A percentile compares a stretch with the other conserved stretches of the same genome.
phyloP scores from a whole-genome alignment of 1,140 invertebrate species.

The Muscidifurax raptorellus region DNA sequence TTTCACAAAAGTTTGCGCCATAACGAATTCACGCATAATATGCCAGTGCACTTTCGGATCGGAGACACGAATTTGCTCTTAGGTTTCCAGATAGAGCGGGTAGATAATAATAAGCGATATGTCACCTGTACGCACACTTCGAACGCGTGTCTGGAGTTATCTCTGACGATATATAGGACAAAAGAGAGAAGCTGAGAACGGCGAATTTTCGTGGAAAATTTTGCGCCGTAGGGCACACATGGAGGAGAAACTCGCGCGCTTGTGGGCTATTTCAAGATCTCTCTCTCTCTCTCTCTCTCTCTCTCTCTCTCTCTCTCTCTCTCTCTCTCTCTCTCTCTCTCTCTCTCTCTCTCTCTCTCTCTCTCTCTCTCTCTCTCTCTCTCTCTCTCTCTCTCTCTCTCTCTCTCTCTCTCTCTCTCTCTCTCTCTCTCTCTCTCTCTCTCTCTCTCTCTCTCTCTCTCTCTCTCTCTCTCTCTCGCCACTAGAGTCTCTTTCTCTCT shows the following conservation, averaged over 20 bases:
- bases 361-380: constrained; percentile 41
- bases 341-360: constrained; percentile 45
- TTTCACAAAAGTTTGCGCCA: not conserved
- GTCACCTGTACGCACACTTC: too few relatives aligned
- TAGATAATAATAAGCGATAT: not conserved
- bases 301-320: constrained; percentile 51
- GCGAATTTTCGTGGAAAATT: constrained; percentile 47
- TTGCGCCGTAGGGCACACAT: not conserved
- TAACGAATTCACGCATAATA: not conserved
- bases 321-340: constrained; percentile 50
- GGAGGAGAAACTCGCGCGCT: constrained; percentile 8
- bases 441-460: constrained; percentile 52
- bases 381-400: constrained; percentile 50
- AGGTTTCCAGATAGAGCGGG: not conserved
- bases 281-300: constrained; percentile 49
- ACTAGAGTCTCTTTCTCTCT: constrained; percentile 48
- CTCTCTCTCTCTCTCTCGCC: constrained; percentile 51
- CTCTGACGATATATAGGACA: too few relatives aligned
- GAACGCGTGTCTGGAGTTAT: too few relatives aligned
- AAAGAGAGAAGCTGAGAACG: not conserved
- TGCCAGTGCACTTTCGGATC: too few relatives aligned
- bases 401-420: constrained; percentile 53
- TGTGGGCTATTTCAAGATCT: constrained; percentile 49
- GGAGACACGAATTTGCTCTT: not conserved
- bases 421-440: constrained; percentile 52